phyloP scores from a whole-genome alignment of 2,113 vertebrate species.

The Eupsittula cactorum region DNA sequence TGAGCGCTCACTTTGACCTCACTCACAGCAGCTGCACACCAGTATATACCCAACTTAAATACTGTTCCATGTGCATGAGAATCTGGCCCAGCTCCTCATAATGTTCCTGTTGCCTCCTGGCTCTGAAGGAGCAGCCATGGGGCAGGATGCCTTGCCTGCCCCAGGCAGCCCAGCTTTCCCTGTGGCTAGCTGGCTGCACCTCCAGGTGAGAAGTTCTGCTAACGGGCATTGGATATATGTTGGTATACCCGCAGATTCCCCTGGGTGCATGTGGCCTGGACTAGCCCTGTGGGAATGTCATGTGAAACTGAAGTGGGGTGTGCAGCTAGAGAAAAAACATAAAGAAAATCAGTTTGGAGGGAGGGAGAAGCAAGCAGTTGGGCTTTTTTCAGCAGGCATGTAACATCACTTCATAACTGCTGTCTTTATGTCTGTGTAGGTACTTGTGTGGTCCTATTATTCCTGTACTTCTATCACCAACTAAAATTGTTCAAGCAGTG shows the following conservation, averaged over 20 bases:
- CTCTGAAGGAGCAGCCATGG: accelerated
- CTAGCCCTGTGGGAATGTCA: background rate
- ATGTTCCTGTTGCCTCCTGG: background rate
- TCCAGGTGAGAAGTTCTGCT: background rate
- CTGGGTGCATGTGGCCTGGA: background rate
- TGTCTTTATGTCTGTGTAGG: background rate
- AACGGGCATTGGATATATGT: too few species aligned
- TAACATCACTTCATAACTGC: background rate
- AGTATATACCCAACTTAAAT: background rate
- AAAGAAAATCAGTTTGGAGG: background rate
- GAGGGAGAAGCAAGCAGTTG: background rate
- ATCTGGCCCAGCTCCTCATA: background rate
- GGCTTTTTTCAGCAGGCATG: background rate
- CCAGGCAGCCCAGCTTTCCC: background rate
- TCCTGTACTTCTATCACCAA: background rate
- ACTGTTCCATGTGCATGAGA: background rate
- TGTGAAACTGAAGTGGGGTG: background rate
- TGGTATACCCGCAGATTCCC: background rate
- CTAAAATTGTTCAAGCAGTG: background rate
- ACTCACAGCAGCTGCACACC: background rate
- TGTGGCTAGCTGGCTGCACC: background rate
- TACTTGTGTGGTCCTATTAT: background rate
- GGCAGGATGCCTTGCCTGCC: background rate
- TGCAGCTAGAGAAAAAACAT: background rate
- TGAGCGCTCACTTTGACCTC: background rate